Evolutionary conservation across 2,113 vertebrate species (phyloP).

Genomic region (Motacilla tschutschensis): DNA sequence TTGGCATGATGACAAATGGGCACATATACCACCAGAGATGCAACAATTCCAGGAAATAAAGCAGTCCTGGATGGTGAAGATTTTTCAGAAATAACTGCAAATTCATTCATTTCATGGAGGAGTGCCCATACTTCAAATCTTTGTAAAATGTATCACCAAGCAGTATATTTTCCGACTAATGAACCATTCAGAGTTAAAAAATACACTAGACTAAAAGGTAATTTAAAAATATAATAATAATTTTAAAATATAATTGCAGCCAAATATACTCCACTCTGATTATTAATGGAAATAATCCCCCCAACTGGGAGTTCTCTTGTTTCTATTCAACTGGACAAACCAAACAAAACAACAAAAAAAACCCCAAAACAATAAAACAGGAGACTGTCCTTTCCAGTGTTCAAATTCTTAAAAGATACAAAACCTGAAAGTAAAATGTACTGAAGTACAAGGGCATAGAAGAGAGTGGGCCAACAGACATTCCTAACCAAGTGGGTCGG

Average conservation of each 20-base stretch:
- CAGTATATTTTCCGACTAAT: neutral
- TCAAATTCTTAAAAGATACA: neutral
- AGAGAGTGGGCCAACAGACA: neutral
- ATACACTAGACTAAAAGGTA: neutral
- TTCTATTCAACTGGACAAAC: neutral
- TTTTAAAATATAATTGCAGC: neutral
- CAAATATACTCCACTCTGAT: neutral
- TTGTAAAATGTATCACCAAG: neutral
- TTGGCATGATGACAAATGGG: neutral
- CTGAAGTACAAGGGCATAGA: neutral
- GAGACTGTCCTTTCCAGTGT: neutral
- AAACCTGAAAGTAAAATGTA: neutral
- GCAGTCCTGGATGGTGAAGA: neutral
- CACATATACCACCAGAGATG: neutral
- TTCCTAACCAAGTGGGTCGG: neutral
- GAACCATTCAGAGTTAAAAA: neutral
- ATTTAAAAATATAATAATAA: neutral
- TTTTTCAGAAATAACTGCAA: neutral
- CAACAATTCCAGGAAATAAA: neutral
- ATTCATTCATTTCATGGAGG: neutral
- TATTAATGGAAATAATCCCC: neutral
- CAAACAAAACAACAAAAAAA: neutral
- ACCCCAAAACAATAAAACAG: rapidly evolving
- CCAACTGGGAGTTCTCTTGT: neutral
- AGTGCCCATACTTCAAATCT: neutral